Evolutionary conservation across 1,140 invertebrate genomes (phyloP), one percentile per base, ranked within the genome.

Genomic region (Dreissena rostriformis): DNA sequence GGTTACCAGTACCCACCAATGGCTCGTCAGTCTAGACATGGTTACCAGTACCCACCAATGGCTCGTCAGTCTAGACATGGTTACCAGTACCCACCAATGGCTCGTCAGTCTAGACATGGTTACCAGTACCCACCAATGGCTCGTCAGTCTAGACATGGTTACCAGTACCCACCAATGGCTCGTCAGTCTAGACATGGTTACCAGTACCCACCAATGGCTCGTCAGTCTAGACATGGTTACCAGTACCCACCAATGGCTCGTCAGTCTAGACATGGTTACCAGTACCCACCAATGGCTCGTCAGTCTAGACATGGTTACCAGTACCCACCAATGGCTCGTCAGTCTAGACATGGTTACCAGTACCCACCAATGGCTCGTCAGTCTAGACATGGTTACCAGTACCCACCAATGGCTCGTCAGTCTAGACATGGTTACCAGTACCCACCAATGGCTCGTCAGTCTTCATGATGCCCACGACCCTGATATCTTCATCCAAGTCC

Each of bases 141-240:
- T 99, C 98, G 63, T 88, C 87, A 93, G 97, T 98, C 93, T 99
- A n/a, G n/a, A 99, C 49, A 98, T 97, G 77, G 99, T 95, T 93
- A 98, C 98, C 49, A 99, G 98, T 93, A 99, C 98, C 95, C 99
- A 99, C 98, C 97, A 99, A 94, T 61, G 98, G 98, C 94, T 99
- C 98, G 63, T 88, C 87, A 93, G 97, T 98, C 93, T 99, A n/a
- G n/a, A 99, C 49, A 98, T 97, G 77, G 99, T 95, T 93, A 98
- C 98, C 49, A 99, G 98, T 93, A 99, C 98, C 95, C 99, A 99
- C 98, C 97, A 99, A 94, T 61, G 98, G 98, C 94, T 99, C 98
- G 63, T 88, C 87, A 93, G 97, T 98, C 93, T 99, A n/a, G n/a
- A 99, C 49, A 98, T 97, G 77, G 99, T 95, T 93, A 98, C 98